Conservation (phyloP, 2,888 invertebrate species). For the Nyleta sp. region DNA sequence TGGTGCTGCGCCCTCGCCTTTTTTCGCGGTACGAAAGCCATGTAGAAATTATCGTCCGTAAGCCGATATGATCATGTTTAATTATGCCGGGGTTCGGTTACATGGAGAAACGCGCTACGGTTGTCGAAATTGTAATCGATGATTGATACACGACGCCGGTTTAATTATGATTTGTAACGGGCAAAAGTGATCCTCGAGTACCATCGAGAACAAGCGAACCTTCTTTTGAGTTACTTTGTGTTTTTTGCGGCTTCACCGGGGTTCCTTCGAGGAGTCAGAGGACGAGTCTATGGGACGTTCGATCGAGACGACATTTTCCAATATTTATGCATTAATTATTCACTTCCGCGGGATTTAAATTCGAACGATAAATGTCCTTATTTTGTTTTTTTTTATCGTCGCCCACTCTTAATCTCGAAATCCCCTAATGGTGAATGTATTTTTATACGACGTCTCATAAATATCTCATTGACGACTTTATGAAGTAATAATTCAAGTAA, state of each 20-base stretch:
- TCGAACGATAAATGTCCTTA: too few species aligned
- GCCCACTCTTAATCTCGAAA: too few species aligned
- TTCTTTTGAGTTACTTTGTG: not conserved
- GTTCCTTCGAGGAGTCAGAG: too few species aligned
- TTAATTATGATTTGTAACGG: constrained; percentile 53
- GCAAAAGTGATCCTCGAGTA: constrained; percentile 5
- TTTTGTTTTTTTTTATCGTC: too few species aligned
- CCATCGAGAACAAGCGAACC: not conserved
- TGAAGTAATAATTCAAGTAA: constrained; percentile 5
- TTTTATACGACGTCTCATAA: not conserved
- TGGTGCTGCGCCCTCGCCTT: constrained; percentile 8
- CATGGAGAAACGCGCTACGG: constrained; percentile 51
- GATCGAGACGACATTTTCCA: too few species aligned
- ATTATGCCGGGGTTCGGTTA: constrained; percentile 54
- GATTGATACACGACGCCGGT: constrained; percentile 51
- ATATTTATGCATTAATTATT: too few species aligned
- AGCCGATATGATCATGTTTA: constrained; percentile 60
- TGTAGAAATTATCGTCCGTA: constrained; percentile 60
- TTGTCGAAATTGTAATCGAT: constrained; percentile 55
- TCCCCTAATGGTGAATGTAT: too few species aligned
- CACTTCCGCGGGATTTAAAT: too few species aligned
- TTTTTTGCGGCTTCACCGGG: not conserved
- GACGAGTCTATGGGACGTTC: too few species aligned
- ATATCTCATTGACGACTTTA: constrained; percentile 5
- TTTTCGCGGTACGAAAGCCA: constrained; percentile 48